phyloP scores from a whole-genome alignment of 1,140 invertebrate species.

The Charaxes varanes region DNA sequence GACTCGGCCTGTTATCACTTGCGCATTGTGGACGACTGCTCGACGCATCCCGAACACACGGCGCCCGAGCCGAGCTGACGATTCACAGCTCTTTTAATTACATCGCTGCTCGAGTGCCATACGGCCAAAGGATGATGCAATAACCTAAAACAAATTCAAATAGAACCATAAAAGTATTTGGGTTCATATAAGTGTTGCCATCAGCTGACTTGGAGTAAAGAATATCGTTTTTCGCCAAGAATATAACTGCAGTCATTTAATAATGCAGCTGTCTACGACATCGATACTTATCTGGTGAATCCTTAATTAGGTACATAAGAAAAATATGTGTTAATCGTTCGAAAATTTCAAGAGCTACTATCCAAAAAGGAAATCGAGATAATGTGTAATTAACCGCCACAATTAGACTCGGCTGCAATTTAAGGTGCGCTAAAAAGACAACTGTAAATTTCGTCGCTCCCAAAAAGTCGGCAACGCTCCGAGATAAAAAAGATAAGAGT shows the following conservation, averaged over 20 bases:
- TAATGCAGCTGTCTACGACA: too few species aligned
- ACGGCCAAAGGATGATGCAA: not conserved
- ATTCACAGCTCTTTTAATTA: constrained; percentile 30
- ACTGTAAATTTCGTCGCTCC: constrained; percentile 20
- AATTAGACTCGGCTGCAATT: constrained; percentile 22
- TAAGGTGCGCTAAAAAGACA: constrained; percentile 14
- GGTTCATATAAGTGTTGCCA: too few species aligned
- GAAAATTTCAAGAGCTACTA: constrained; percentile 2
- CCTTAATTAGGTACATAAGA: too few species aligned
- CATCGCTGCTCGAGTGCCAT: constrained; percentile 35
- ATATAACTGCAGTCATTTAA: too few species aligned
- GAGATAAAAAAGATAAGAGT: constrained; percentile 27
- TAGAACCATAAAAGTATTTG: too few species aligned
- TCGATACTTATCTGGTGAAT: too few species aligned
- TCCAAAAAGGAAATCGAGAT: constrained; percentile 16
- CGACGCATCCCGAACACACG: constrained; percentile 24
- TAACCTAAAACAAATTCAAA: not conserved
- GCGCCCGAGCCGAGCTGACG: constrained; percentile 19
- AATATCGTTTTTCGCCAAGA: too few species aligned
- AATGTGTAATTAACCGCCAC: constrained; percentile 21
- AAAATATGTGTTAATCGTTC: too few species aligned
- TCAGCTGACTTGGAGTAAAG: too few species aligned
- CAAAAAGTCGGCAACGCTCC: constrained; percentile 21
- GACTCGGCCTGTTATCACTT: constrained; percentile 51
- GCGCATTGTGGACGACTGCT: constrained; percentile 40